These are phyloP conservation scores for Vulpes lagopus DNA, from an alignment of 2,113 vertebrate species.

Conservation along the genomic window DNA sequence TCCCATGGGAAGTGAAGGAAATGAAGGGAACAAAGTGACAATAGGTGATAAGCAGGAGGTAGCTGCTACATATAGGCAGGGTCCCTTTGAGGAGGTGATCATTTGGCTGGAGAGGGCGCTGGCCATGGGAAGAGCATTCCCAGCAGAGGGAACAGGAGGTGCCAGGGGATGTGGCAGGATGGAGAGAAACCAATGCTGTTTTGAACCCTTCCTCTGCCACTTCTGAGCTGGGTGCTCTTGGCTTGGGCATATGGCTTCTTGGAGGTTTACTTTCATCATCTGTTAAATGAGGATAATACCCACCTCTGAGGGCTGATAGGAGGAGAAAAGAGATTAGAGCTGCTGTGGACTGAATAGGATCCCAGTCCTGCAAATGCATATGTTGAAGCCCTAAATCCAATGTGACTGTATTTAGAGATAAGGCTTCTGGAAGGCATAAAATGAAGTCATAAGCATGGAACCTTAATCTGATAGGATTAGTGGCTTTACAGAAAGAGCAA, in stretches of 20 bases:
- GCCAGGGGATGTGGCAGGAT: rapidly evolving
- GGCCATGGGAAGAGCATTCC: too few relatives aligned
- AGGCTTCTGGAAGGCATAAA: neutral
- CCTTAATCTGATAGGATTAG: neutral
- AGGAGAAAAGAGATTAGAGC: neutral
- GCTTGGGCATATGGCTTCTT: rapidly evolving
- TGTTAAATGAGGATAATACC: neutral
- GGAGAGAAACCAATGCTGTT: neutral
- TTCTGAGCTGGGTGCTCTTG: neutral
- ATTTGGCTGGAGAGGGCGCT: neutral
- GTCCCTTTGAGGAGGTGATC: neutral
- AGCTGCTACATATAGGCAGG: too few relatives aligned
- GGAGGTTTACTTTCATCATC: neutral
- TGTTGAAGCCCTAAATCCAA: neutral
- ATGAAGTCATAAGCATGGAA: neutral
- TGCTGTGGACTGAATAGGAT: neutral
- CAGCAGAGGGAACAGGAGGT: neutral
- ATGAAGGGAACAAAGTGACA: neutral
- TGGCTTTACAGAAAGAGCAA: neutral
- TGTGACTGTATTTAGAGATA: neutral
- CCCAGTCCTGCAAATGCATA: too few relatives aligned
- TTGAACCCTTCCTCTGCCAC: neutral
- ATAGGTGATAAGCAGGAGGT: neutral
- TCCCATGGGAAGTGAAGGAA: neutral
- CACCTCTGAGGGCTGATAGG: neutral